Evolutionary conservation across 2,113 vertebrate species (phyloP).

Genomic region (Tonatia bakeri): DNA sequence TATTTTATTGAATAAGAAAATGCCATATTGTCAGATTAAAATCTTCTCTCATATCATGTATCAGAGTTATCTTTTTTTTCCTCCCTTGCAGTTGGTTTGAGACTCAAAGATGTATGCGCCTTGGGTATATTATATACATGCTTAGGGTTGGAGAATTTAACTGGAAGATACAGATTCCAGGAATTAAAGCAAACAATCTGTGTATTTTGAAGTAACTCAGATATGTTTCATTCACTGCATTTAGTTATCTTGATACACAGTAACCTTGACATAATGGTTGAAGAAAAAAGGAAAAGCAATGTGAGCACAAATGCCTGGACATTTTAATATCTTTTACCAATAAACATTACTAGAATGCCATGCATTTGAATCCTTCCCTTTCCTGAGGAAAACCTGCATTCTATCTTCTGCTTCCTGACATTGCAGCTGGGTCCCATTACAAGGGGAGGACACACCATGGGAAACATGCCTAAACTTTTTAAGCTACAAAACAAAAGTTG

Average conservation of each 20-base stretch:
- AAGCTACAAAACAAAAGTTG: constrained; percentile 40
- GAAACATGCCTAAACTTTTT: constrained; percentile 45
- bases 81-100: not conserved
- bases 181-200: constrained; percentile 58
- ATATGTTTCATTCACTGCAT: constrained; percentile 50
- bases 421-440: constrained; percentile 51
- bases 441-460: not conserved
- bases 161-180: constrained; percentile 32
- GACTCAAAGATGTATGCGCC: constrained; percentile 36
- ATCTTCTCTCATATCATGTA: constrained; percentile 33
- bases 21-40: constrained; percentile 20
- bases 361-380: constrained; percentile 1
- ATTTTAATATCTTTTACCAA: constrained; percentile 58
- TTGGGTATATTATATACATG: not conserved
- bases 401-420: constrained; percentile 53
- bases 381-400: constrained; percentile 51
- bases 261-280: constrained; percentile 4
- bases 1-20: constrained; percentile 57
- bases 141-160: constrained; percentile 58
- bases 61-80: not conserved
- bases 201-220: constrained; percentile 53
- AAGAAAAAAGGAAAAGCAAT: constrained; percentile 29
- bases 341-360: constrained; percentile 60
- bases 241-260: constrained; percentile 49
- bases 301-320: constrained; percentile 35